These are phyloP conservation scores for Eristalis tenax DNA, from an alignment of 2,888 invertebrate genomes.

Conservation along the genomic window DNA sequence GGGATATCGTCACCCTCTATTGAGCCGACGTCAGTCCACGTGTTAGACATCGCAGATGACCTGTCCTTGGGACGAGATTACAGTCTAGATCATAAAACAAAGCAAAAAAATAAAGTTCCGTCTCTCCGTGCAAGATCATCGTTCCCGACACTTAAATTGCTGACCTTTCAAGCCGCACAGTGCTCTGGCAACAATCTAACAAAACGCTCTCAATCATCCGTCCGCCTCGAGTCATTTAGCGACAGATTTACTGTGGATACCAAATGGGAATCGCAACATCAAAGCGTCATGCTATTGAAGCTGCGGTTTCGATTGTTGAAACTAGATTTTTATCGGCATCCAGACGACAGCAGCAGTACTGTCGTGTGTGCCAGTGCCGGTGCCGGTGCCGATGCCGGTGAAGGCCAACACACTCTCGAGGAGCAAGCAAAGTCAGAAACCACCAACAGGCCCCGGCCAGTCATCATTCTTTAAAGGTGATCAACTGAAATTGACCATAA, in stretches of 20 bases:
- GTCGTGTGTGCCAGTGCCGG: background rate
- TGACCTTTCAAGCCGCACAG: background rate
- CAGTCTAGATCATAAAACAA: background rate
- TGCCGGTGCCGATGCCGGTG: conserved; percentile 25
- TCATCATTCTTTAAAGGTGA: conserved; percentile 49
- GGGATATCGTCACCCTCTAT: no score
- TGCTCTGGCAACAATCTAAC: background rate
- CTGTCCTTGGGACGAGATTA: no score
- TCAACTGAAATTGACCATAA: conserved; percentile 60
- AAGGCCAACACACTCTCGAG: conserved; percentile 21
- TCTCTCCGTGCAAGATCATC: background rate
- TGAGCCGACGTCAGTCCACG: no score
- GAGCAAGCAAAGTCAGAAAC: background rate
- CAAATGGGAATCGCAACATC: background rate
- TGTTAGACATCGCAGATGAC: no score
- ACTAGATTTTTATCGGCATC: background rate
- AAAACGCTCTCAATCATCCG: background rate
- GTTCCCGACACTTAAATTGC: background rate
- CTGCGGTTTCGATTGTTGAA: background rate
- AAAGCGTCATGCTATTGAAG: background rate
- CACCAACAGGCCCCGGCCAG: background rate
- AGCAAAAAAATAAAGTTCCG: background rate
- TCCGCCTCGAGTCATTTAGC: background rate
- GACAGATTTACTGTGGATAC: background rate
- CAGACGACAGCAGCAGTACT: background rate